phyloP scores from a whole-genome alignment of 2,797 vertebrate species.

The Loriculus beryllinus region DNA sequence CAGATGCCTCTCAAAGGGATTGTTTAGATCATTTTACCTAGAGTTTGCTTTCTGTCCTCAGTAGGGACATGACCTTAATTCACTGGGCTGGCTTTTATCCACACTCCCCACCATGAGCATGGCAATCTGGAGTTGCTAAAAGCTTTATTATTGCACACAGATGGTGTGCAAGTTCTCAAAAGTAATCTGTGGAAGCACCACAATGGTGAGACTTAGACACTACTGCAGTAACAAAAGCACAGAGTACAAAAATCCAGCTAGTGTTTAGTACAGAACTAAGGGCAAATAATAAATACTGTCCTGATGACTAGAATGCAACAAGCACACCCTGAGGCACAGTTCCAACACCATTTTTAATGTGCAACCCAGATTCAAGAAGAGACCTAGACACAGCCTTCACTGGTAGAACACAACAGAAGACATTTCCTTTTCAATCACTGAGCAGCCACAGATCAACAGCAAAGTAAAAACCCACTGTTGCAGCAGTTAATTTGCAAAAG shows the following conservation, averaged over 20 bases:
- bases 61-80: slow-evolving; percentile 66
- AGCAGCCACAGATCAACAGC: neutral
- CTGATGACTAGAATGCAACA: rapidly evolving
- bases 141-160: slow-evolving; percentile 56
- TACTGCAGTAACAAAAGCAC: neutral
- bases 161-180: slow-evolving; percentile 48
- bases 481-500: neutral
- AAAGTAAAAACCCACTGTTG: neutral
- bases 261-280: neutral
- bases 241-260: neutral
- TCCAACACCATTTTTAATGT: neutral
- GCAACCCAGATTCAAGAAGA: neutral
- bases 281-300: neutral
- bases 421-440: neutral
- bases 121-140: slow-evolving; percentile 58
- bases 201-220: neutral
- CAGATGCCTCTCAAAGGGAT: slow-evolving; percentile 51
- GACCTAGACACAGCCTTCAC: neutral
- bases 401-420: neutral
- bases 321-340: neutral
- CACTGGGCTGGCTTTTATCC: slow-evolving; percentile 50
- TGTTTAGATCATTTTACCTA: slow-evolving; percentile 22
- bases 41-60: slow-evolving; percentile 54
- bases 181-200: slow-evolving; percentile 5
- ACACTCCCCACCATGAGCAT: neutral